phyloP scores from a whole-genome alignment of 2,113 vertebrate species.

The Xenus cinereus region DNA sequence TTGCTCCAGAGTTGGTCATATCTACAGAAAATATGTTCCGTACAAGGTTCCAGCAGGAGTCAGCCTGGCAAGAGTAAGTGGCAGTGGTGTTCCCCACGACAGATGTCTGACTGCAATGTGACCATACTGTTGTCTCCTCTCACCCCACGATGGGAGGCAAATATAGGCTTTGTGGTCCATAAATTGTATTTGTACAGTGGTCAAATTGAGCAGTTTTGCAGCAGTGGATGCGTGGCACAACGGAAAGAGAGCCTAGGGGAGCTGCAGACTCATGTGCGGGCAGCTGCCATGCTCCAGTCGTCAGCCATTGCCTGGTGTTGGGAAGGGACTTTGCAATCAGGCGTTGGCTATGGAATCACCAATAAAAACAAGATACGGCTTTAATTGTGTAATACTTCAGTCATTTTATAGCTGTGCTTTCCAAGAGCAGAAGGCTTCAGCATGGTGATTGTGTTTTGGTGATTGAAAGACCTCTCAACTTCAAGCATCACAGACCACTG shows the following conservation, averaged over 20 bases:
- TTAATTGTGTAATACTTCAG: slow-evolving; percentile 8
- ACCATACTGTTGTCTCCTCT: background rate
- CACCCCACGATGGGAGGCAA: background rate
- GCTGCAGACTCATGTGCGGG: background rate
- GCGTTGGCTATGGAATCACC: background rate
- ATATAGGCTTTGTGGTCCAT: background rate
- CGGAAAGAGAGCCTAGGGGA: background rate
- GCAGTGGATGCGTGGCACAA: background rate
- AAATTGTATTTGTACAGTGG: background rate
- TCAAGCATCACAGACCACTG: slow-evolving; percentile 31
- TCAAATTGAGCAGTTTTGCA: background rate
- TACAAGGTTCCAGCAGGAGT: slow-evolving; percentile 96
- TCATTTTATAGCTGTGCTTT: slow-evolving; percentile 31
- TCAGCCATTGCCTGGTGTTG: background rate
- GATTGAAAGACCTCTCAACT: slow-evolving; percentile 48
- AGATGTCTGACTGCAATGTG: background rate
- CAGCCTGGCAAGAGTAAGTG: slow-evolving; percentile 89
- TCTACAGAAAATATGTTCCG: slow-evolving; percentile 97
- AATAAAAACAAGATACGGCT: slow-evolving; percentile 4
- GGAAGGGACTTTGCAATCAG: background rate
- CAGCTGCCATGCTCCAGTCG: background rate
- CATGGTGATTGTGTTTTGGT: background rate
- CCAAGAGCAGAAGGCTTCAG: slow-evolving; percentile 15
- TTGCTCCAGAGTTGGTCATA: slow-evolving; percentile 96
- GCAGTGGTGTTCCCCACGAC: background rate